Base-by-base conservation (phyloP, 2,888 invertebrate genomes). In the Latrodectus hesperus region DNA sequence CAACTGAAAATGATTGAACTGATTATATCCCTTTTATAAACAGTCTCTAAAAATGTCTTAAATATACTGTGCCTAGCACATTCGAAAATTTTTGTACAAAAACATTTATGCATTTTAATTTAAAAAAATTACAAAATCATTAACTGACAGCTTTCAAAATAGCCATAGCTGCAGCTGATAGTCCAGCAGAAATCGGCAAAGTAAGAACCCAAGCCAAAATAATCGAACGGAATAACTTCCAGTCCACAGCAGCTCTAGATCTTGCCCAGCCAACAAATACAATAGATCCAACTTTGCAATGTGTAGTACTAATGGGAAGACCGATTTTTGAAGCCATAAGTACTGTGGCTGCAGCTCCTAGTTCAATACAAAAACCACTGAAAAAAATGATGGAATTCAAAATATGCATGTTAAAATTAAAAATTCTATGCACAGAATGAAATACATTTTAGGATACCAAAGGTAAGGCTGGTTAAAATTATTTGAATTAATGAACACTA, bases 251-350 rank as follows among this genome's bases (percentile, higher is more conserved):
- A 22, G 73, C 77, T 26, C 87, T 77, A 5, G 89, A 86, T 38
- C 89, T 87, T 53, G 85, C 53, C 89, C 89, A 89, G 11, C 90
- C 99, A 88, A 99, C 98, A 92, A 97, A 97, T 67, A 99, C 99
- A 67, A 99, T 98, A n/a, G 98, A 98, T 87, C 99, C 99, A 51
- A 99, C 99, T 93, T 99, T 99, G 93, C 99, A 99, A 93, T 99
- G 99, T 6, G 99, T 99, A 16, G 99, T 99, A 90, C 98, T 98
- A 91, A 99, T 97, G 49, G 99, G 99, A 91, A 99, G 94, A 16
- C 99, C 99, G 90, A 97, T 95, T 93, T 99, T 99, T 92, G 98
- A 98, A 70, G 99, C 99, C 90, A 98, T 93, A 91, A 99, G 94
- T 89, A 99, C 99, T 67, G 99, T 99, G 91, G 98, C 94, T 68